phyloP scores from a whole-genome alignment of 2,797 vertebrate species.

The Sebastes oblongus region DNA sequence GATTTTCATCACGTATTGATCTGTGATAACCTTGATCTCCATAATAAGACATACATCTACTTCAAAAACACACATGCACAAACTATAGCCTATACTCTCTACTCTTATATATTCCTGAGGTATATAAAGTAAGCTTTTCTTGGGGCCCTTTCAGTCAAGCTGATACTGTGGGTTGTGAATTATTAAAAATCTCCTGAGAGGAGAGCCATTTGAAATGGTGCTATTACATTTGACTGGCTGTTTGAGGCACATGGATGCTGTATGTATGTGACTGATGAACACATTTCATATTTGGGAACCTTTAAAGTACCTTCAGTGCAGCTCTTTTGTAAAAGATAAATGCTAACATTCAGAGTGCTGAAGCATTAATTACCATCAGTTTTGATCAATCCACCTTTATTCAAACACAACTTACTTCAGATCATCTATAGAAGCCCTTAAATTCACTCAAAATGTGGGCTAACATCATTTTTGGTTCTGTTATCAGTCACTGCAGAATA shows the following conservation, averaged over 20 bases:
- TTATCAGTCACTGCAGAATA: too few relatives aligned
- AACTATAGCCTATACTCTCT: too few relatives aligned
- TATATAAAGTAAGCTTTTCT: background rate
- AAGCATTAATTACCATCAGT: too few relatives aligned
- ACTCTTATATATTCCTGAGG: background rate
- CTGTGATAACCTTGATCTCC: background rate
- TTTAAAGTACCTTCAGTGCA: background rate
- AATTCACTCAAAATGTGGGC: too few relatives aligned
- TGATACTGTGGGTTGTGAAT: slow-evolving; percentile 21
- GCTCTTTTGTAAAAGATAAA: too few relatives aligned
- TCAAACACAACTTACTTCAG: too few relatives aligned
- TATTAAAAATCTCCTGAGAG: slow-evolving; percentile 27
- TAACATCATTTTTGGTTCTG: too few relatives aligned
- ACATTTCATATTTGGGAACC: background rate
- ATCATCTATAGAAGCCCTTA: too few relatives aligned
- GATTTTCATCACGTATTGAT: background rate
- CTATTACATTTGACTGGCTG: background rate
- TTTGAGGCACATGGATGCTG: background rate
- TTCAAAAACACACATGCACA: background rate
- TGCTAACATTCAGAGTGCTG: too few relatives aligned
- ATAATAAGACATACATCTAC: background rate
- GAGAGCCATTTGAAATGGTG: background rate
- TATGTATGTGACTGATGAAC: background rate
- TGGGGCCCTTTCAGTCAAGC: background rate
- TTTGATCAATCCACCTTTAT: too few relatives aligned